Evolutionary conservation across 2,888 invertebrate species (phyloP), one percentile per base, ranked within the genome.

Genomic region (Tinea pellionella): DNA sequence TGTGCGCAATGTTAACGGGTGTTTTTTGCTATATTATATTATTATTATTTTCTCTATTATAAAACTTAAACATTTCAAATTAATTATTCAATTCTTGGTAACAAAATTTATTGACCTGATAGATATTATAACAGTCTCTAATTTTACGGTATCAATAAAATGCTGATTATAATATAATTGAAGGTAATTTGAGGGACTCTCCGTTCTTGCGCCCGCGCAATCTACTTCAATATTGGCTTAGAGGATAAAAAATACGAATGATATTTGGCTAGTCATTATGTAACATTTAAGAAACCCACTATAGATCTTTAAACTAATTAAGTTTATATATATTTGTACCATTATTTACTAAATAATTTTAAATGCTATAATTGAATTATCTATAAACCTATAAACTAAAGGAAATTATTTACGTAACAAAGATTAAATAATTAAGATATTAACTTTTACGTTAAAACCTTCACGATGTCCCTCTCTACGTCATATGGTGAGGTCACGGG

Each of bases 1-100:
- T 59, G 61, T 61, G 61, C 59, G 18, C 55, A n/a, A 29, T 29
- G 59, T 47, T 60, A 43, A 30, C 60, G 59, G 43, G 51, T 61
- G 59, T 59, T 61, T 30, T 59, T 47, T 42, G 24, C 61, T 59
- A 59, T 59, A 57, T 57, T 32, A 57, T 57, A 57, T 32, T 32
- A 55, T 32, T 32, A 55, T 55, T 55, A 57, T 57, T 57, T 57
- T 57, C 57, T 57, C 57, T 32, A 32, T 57, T 57, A 32, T 32
- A 32, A 32, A 32, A 57, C 29, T 19, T 57, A 19, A 56, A 53
- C 24, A 53, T 57, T 57, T 24, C 15, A 32, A 32, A 12, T 32
- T 57, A 57, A 57, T 57, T 55, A 13, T 32, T 57, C 16, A 4
- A 11, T 53, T 47, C 47, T 15, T 47, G 47, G 47, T 16, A 47